phyloP scores from a whole-genome alignment of 2,888 invertebrate species.

The Nipponacmea schrenckii region DNA sequence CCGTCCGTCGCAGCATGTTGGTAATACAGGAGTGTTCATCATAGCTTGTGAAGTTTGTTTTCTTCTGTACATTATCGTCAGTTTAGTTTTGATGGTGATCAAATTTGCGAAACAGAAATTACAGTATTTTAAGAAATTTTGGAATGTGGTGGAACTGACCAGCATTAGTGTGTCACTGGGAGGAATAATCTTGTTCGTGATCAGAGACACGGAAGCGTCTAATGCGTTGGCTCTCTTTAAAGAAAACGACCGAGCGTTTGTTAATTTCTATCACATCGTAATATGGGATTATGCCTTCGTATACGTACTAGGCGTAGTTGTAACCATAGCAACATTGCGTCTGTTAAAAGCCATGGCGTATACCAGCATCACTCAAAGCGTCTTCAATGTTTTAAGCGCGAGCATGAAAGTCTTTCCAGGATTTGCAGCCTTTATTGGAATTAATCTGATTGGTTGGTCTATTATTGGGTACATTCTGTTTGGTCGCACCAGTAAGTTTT shows the following conservation, averaged over 20 bases:
- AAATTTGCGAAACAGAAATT: constrained; percentile 33
- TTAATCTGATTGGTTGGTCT: constrained; percentile 41
- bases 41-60: constrained; percentile 42
- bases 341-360: constrained; percentile 49
- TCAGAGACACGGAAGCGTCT: constrained; percentile 33
- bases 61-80: constrained; percentile 33
- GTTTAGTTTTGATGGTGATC: constrained; percentile 32
- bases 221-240: constrained; percentile 39
- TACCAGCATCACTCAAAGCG: constrained; percentile 42
- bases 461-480: constrained; percentile 46
- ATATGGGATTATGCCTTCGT: constrained; percentile 47
- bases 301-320: constrained; percentile 38
- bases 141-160: constrained; percentile 44
- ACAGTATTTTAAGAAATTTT: constrained; percentile 38
- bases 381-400: constrained; percentile 39
- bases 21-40: constrained; percentile 38
- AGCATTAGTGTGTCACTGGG: constrained; percentile 33
- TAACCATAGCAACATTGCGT: constrained; percentile 45
- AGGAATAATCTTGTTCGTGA: constrained; percentile 37
- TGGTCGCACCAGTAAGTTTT: constrained; percentile 38
- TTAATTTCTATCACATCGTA: constrained; percentile 51
- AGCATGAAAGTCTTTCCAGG: constrained; percentile 43
- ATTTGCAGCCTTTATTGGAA: constrained; percentile 44
- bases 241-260: constrained; percentile 45
- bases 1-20: constrained; percentile 41